Evolutionary conservation across 2,888 invertebrate species (phyloP), one percentile per base, ranked within the genome.

Genomic region (Diabrotica balteata): DNA sequence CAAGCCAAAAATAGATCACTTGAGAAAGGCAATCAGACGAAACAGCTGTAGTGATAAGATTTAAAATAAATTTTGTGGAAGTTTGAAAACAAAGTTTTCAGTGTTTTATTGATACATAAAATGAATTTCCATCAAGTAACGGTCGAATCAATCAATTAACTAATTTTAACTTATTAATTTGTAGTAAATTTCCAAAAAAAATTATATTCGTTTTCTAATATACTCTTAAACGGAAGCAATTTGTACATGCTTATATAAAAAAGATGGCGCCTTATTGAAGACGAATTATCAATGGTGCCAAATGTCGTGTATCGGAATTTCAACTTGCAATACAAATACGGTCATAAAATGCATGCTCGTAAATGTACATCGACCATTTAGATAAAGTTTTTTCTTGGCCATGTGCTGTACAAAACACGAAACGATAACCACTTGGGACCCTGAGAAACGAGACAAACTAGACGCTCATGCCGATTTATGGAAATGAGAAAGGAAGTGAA

Each of bases 361-460:
- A 70, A 72, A 74, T 72, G 68, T 72, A 72, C 57, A 60, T 58
- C 58, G 63, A 69, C 66, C 65, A 70, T 73, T 72, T 72, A 74
- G 74, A 74, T 74, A 74, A 74, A 50, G 58, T 72, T 72, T 74
- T 74, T 73, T 67, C 69, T 61, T 44, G 63, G 74, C 74, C 74
- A 74, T 74, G 72, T 74, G 74, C 63, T 59, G 59, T 10, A 59
- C 52, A 22, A 43, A 52, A 59, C 58, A 47, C 42, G 54, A 57
- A 63, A 43, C 55, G 62, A 63, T 62, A 66, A 66, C 61, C 62
- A 63, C 43, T 65, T 59, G 59, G 53, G 57, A 57, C 50, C 57
- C 47, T 59, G 64, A 64, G 64, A 64, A 64, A 64, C 47, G 51
- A 52, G 44, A 46, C 17, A 47, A 50, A 49, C 44, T 49, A 55